Base-by-base conservation (phyloP, 1,140 invertebrate genomes). In the Bombus affinis region DNA sequence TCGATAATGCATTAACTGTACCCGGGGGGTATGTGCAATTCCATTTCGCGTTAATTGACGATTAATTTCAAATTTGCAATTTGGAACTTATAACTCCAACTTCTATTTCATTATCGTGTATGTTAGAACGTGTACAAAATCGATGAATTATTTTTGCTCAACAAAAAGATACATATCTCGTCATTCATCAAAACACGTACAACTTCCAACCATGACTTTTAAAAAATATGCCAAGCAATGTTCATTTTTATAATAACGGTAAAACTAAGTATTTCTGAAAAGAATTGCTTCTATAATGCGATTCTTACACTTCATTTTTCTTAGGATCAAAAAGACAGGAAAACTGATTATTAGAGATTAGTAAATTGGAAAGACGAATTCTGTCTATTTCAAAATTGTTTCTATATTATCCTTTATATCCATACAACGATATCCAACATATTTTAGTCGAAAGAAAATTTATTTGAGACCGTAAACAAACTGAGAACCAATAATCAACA, bases 21-120 rank as follows among this genome's bases (percentile, higher is more conserved):
- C 32, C 15, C 32, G 2, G 6, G 1, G 39, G n/a, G 35, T 12
- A 10, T 32, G 22, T 74, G 42, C 42, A 74, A 25, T 47, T 44
- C 35, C 42, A 44, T 74, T 53, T 4, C n/a, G 12, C n/a, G 44
- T 47, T 74, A 74, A 74, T 74, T 47, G 72, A 15, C 42, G 42
- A 76, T 76, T 76, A 59, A 76, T 76, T 76, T 57, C 32, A 9
- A 37, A 76, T 59, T 35, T 59, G 74, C 47, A 76, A 57, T 57
- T 57, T 37, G 12, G 25, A 59, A 76, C 44, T 22, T 9, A 22
- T 28, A 37, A 76, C 25, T 18, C 12, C 12, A 28, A 47, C 10
- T 12, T 57, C 10, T 37, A 8, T 53, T 37, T 9, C 3, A 10
- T n/a, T n/a, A 25, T 57, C 10, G n/a, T 37, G 32, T 3, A 73